Evolutionary conservation across 2,113 vertebrate genomes (phyloP).

Genomic region (Bungarus multicinctus): DNA sequence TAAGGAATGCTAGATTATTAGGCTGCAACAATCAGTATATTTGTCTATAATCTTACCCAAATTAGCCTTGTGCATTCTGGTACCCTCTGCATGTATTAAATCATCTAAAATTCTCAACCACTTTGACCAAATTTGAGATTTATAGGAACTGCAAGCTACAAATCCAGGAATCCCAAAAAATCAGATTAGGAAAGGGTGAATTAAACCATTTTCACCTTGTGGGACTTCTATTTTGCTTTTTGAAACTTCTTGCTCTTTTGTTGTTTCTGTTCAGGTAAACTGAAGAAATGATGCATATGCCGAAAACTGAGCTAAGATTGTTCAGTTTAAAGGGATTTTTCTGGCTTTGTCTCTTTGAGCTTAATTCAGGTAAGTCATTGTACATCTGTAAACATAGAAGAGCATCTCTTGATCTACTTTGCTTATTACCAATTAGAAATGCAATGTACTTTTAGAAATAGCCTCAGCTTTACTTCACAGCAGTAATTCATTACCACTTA

Average conservation of each 20-base stretch:
- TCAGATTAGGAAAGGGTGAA: neutral
- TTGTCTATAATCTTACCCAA: neutral
- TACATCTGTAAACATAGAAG: neutral
- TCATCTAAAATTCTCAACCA: neutral
- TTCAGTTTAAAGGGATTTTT: neutral
- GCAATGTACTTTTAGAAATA: neutral
- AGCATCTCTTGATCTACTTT: neutral
- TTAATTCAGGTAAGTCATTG: constrained; percentile 13
- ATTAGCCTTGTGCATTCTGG: neutral
- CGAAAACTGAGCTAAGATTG: neutral
- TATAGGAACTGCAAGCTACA: neutral
- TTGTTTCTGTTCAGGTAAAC: neutral
- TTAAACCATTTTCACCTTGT: neutral
- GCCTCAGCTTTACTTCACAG: neutral
- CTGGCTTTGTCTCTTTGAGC: constrained; percentile 7
- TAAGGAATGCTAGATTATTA: neutral
- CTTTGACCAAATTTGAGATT: neutral
- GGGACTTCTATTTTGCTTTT: neutral
- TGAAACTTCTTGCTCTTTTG: accelerated
- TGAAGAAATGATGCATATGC: neutral
- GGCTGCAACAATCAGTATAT: neutral
- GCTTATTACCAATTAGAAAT: neutral
- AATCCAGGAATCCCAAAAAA: neutral
- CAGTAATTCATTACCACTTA: neutral
- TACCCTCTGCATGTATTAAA: neutral